Base-by-base conservation (phyloP, 30 jellyfish, hydroid and myxozoan genomes). In the Catostylus mosaicus region DNA sequence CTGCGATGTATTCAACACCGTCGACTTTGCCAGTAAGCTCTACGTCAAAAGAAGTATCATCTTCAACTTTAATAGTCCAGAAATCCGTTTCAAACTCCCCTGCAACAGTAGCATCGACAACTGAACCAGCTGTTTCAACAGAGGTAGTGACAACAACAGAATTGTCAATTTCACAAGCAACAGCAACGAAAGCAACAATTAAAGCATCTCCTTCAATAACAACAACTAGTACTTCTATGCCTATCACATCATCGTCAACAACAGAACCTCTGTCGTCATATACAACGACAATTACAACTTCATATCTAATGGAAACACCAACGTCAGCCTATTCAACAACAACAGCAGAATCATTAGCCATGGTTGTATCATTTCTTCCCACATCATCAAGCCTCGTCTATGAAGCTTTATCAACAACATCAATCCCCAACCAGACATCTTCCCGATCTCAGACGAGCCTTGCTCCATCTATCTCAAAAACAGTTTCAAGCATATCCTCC, bases 301-400 rank as follows among this genome's bases (percentile, higher is more conserved):
- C 67, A n/a, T n/a, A n/a, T n/a, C n/a, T 11, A 20, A 24, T 29
- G 18, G 4, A 36, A 61, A 61, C 74, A 56, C 32, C 26, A 20
- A 18, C 68, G 40, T 8, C 82, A 46, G 32, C 82, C 3, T 26
- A 38, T 20, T 9, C 74, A 18, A 61, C 74, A 23, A 3, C 74
- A 1, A 6, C 43, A 20, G 74, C 43, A 23, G 11, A 6, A 26
- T 1, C 64, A 34, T 19, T 43, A 33, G 22, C 67, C 0, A 14
- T 43, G 5, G 45, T 36, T 14, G 24, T 14, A 19, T 7, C 66
- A 8, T 9, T 32, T 27, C 10, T 37, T 7, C 19, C 56, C 30
- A 32, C 32, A n/a, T 30, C 50, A 29, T n/a, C n/a, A n/a, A n/a
- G n/a, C n/a, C n/a, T n/a, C n/a, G n/a, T n/a, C n/a, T n/a, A n/a